A percentile compares a stretch with the other conserved stretches of the same genome.
These are phyloP conservation scores for Megalopta genalis DNA, from an alignment of 1,140 invertebrate species.

Conservation along the genomic window DNA sequence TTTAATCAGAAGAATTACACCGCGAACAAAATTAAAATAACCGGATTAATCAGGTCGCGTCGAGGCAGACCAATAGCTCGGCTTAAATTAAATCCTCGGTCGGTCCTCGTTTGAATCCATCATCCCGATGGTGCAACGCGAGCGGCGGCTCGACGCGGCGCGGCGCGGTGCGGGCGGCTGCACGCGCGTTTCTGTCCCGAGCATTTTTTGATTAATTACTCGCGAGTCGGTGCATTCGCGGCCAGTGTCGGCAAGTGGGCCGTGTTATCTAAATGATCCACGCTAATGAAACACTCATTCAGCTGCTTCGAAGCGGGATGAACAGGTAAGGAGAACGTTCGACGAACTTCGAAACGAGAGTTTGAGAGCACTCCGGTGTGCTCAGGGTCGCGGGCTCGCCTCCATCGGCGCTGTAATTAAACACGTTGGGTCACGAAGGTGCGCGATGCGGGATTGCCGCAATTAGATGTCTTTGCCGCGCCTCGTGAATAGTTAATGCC, in stretches of 20 bases:
- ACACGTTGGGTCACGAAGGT: background rate
- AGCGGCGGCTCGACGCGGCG: no score
- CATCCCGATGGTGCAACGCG: background rate
- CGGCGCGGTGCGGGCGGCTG: background rate
- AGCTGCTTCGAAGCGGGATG: background rate
- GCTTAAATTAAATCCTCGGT: conserved; percentile 45
- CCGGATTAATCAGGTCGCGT: conserved; percentile 32
- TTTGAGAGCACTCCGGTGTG: background rate
- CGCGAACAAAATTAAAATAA: conserved; percentile 34
- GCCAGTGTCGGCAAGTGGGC: conserved; percentile 29
- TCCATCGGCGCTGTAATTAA: background rate
- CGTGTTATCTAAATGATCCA: conserved; percentile 50
- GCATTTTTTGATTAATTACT: conserved; percentile 62
- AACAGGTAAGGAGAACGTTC: conserved; percentile 1
- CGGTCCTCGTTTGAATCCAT: conserved; percentile 23
- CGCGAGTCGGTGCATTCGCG: conserved; percentile 17
- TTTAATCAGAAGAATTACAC: conserved; percentile 11
- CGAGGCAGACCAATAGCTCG: conserved; percentile 12
- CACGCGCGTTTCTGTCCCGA: background rate
- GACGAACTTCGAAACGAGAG: conserved; percentile 1
- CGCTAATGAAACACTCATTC: conserved; percentile 37
- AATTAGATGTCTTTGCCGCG: background rate
- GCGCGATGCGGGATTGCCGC: background rate
- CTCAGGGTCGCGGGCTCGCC: background rate
- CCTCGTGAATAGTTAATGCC: background rate